Base-by-base conservation (phyloP, 92 coral and sea anemone species). In the Micromussa lordhowensis region DNA sequence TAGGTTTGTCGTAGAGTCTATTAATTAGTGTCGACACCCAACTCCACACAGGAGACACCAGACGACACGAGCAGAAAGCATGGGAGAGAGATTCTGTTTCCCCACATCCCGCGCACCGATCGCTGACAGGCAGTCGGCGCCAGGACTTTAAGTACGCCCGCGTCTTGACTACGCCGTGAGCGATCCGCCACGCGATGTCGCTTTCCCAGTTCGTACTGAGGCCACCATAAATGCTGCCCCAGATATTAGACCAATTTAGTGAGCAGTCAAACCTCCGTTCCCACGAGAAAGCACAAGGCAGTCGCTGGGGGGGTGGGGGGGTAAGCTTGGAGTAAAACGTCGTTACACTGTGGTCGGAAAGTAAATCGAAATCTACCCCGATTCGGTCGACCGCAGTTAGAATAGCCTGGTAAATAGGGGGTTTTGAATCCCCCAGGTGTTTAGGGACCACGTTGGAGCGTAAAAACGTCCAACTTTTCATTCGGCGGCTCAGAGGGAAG, bases 191-290 rank as follows among this genome's bases (percentile, higher is more conserved):
- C 32, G 44, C 76, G 2, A 66, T 64, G 35, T 64, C 63, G 61
- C 36, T 3, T 19, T 82, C 85, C 75, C 75, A 82, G 35, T 82
- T 82, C 3, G 85, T 82, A 44, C 85, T 82, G 35, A 82, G 85
- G 38, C 76, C 85, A 9, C 85, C 63, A 24, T 38, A 64, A 1
- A 82, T 66, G 3, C 28, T 22, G 1, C 10, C 6, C 85, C 76
- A 82, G 22, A 82, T 48, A 13, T 0, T 30, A 9, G 51, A 32
- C 70, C 57, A 63, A 17, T 40, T 40, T 0, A 40, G 6, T 3
- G 48, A 40, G 48, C 4, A 40, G 8, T n/a, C n/a, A n/a, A n/a
- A n/a, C n/a, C n/a, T n/a, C n/a, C n/a, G n/a, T n/a, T n/a, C n/a
- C n/a, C n/a, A n/a, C n/a, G n/a, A 4, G 48, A 4, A 40, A 40